phyloP scores from a whole-genome alignment of 37 sponge, comb jelly and placozoan species.

The Eunapius fragilis region DNA sequence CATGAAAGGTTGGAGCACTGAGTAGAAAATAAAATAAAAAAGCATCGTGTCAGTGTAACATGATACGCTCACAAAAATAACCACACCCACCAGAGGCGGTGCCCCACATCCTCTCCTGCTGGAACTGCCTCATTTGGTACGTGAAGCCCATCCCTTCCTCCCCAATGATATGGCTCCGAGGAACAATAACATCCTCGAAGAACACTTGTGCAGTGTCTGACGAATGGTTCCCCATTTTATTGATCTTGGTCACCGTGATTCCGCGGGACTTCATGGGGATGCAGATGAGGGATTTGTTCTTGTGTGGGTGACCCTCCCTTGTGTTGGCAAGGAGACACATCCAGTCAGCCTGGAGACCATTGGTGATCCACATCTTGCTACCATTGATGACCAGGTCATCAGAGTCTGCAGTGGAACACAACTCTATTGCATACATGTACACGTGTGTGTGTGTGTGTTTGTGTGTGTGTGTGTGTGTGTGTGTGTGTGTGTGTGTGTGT shows the following conservation, averaged over 20 bases:
- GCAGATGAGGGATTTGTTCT: slow-evolving; percentile 93
- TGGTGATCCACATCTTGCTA: slow-evolving; percentile 97
- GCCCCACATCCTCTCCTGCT: slow-evolving; percentile 91
- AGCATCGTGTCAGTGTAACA: no score
- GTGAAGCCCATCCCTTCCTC: slow-evolving; percentile 91
- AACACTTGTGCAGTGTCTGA: slow-evolving; percentile 91
- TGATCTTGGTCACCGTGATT: slow-evolving; percentile 53
- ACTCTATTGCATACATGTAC: not conserved
- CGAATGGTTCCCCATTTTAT: slow-evolving; percentile 65
- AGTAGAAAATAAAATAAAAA: not conserved
- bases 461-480: no score
- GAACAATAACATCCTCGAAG: slow-evolving; percentile 93
- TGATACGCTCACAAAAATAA: no score
- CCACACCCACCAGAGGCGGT: slow-evolving; percentile 52
- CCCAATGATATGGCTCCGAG: slow-evolving; percentile 84
- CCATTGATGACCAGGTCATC: slow-evolving; percentile 95
- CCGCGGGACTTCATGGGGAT: slow-evolving; percentile 92
- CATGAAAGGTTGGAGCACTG: slow-evolving; percentile 72
- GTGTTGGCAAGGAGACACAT: slow-evolving; percentile 97
- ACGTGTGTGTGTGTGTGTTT: no score
- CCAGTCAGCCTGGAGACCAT: slow-evolving; percentile 94
- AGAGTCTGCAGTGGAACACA: slow-evolving; percentile 22
- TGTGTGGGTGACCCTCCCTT: slow-evolving; percentile 70
- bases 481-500: no score
- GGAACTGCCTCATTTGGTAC: slow-evolving; percentile 96